Evolutionary conservation across 2,113 vertebrate species (phyloP).

Genomic region (Ochotona princeps): DNA sequence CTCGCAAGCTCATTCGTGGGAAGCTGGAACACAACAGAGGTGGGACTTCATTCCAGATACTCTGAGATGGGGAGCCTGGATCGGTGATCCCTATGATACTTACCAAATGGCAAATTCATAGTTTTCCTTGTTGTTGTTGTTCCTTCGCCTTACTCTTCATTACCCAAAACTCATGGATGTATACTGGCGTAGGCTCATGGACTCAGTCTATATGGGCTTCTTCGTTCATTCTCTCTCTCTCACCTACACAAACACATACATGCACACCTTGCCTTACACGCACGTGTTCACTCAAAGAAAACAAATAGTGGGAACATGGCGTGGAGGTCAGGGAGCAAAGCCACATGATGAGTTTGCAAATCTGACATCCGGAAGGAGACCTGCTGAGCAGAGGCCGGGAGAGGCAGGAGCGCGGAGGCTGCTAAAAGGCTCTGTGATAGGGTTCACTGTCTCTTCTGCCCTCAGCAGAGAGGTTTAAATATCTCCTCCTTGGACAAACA

Average conservation of each 20-base stretch:
- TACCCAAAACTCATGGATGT: background rate
- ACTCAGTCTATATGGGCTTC: background rate
- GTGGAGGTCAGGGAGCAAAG: background rate
- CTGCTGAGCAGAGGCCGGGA: slow-evolving; percentile 88
- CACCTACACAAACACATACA: background rate
- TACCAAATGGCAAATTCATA: background rate
- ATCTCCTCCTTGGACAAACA: slow-evolving; percentile 97
- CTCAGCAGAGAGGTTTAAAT: slow-evolving; percentile 95
- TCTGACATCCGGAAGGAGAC: slow-evolving; percentile 91
- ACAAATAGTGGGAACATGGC: background rate
- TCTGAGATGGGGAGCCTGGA: background rate
- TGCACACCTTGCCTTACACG: background rate
- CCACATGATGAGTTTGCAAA: slow-evolving; percentile 82
- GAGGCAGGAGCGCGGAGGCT: slow-evolving; percentile 87
- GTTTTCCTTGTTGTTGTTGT: background rate
- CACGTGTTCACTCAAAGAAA: background rate
- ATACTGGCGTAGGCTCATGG: background rate
- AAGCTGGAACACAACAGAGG: no score
- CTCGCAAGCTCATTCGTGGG: no score
- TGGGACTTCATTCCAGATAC: no score
- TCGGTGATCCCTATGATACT: background rate
- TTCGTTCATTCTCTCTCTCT: background rate
- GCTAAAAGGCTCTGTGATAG: slow-evolving; percentile 96
- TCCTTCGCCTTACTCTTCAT: background rate
- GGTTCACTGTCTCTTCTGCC: slow-evolving; percentile 92